phyloP scores from a whole-genome alignment of 2,888 invertebrate genomes.

The Troides oblongomaculatus region DNA sequence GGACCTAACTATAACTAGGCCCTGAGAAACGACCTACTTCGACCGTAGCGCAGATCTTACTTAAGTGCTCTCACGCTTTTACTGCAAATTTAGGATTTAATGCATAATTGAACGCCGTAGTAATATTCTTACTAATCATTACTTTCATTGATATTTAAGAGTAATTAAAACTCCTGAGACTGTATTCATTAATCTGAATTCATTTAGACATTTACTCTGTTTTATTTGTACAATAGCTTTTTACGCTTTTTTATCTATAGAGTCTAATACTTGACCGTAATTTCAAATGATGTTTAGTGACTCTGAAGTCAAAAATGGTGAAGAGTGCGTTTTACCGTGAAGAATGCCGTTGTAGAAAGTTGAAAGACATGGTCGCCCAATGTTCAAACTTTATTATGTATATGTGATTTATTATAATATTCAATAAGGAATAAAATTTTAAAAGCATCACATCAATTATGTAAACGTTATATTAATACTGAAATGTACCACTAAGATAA shows the following conservation, averaged over 20 bases:
- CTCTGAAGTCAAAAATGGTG: too few relatives aligned
- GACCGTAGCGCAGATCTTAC: slow-evolving; percentile 46
- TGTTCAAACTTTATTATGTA: background rate
- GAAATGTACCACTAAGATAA: slow-evolving; percentile 22
- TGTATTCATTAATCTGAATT: background rate
- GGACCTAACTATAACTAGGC: slow-evolving; percentile 48
- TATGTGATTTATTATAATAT: slow-evolving; percentile 1
- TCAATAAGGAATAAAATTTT: slow-evolving; percentile 10
- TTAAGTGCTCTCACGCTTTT: slow-evolving; percentile 43
- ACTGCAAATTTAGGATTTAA: slow-evolving; percentile 17
- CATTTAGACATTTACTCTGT: background rate
- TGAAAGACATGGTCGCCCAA: slow-evolving; percentile 3
- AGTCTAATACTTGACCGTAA: too few relatives aligned
- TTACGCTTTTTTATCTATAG: too few relatives aligned
- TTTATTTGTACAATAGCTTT: too few relatives aligned
- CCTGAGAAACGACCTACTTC: slow-evolving; percentile 60
- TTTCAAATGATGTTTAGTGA: too few relatives aligned
- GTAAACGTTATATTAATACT: background rate
- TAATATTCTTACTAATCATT: background rate
- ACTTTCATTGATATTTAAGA: background rate
- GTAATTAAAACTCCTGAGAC: background rate
- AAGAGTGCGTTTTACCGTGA: slow-evolving; percentile 4
- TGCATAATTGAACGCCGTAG: slow-evolving; percentile 16
- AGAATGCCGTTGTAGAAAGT: slow-evolving; percentile 15
- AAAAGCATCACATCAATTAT: background rate